A percentile compares a stretch with the other conserved stretches of the same genome.
These are phyloP conservation scores for Pomacea maculata DNA, from an alignment of 1,140 invertebrate species.

Conservation along the genomic window DNA sequence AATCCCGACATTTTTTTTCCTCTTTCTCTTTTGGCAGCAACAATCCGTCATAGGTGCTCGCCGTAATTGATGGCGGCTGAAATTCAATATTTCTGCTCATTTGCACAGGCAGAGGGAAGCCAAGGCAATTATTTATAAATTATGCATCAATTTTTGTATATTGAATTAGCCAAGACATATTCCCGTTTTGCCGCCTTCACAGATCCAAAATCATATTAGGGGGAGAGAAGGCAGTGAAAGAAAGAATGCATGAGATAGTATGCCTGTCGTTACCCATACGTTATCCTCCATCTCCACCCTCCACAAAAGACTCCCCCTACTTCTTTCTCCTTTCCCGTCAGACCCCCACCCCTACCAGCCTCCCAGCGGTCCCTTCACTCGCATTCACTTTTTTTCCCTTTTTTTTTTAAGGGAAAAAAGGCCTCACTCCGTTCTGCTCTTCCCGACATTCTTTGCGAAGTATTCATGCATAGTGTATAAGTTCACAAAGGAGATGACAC, in stretches of 20 bases:
- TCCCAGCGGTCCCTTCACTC: background rate
- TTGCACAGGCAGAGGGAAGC: slow-evolving; percentile 16
- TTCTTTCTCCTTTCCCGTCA: background rate
- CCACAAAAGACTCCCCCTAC: background rate
- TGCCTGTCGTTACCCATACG: background rate
- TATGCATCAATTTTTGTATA: slow-evolving; percentile 37
- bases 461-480: slow-evolving; percentile 32
- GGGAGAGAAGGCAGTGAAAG: background rate
- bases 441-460: slow-evolving; percentile 9
- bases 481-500: slow-evolving; percentile 30
- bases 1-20: background rate
- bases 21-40: background rate
- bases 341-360: background rate
- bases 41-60: slow-evolving; percentile 26
- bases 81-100: slow-evolving; percentile 30
- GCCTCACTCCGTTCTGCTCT: background rate
- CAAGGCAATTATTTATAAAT: slow-evolving; percentile 31
- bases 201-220: slow-evolving; percentile 32
- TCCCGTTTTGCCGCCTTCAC: slow-evolving; percentile 6
- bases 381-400: background rate
- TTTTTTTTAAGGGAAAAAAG: background rate
- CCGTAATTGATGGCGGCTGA: slow-evolving; percentile 23
- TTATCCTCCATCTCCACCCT: background rate
- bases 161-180: slow-evolving; percentile 26
- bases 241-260: background rate